Percentiles rank a stretch among this genome's conserved stretches.
phyloP scores from a whole-genome alignment of 2,113 vertebrate genomes.

The Rhinogobius similis region DNA sequence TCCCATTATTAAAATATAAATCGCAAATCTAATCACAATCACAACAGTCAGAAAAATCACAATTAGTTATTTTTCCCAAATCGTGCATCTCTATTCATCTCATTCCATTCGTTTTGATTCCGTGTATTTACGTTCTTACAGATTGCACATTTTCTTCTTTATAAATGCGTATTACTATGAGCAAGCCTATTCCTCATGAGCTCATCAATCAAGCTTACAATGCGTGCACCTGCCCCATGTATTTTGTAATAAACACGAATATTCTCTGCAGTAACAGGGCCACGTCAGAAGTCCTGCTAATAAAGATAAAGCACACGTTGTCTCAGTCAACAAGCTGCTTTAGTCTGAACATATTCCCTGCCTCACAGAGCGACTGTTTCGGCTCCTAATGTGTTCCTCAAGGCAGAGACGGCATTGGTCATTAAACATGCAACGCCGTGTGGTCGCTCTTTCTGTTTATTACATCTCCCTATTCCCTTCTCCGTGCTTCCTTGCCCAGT shows the following conservation, averaged over 20 bases:
- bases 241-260: not conserved
- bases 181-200: not conserved
- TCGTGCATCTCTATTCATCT: no score
- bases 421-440: constrained; percentile 7
- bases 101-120: not conserved
- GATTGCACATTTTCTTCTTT: not conserved
- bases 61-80: no score
- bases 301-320: constrained; percentile 4
- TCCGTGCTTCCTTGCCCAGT: constrained; percentile 4
- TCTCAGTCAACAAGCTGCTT: constrained; percentile 23
- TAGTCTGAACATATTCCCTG: constrained; percentile 11
- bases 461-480: constrained; percentile 17
- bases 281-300: constrained; percentile 3
- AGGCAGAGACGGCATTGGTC: constrained; percentile 1
- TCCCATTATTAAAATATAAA: no score
- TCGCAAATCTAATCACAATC: no score
- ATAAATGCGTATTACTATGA: not conserved
- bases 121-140: not conserved
- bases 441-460: constrained; percentile 18
- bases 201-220: not conserved
- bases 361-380: constrained; percentile 15
- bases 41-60: no score
- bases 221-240: not conserved
- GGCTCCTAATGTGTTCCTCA: not conserved
- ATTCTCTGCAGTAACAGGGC: not conserved